phyloP scores from a whole-genome alignment of 2,888 invertebrate species.

The Colletes collaris region DNA sequence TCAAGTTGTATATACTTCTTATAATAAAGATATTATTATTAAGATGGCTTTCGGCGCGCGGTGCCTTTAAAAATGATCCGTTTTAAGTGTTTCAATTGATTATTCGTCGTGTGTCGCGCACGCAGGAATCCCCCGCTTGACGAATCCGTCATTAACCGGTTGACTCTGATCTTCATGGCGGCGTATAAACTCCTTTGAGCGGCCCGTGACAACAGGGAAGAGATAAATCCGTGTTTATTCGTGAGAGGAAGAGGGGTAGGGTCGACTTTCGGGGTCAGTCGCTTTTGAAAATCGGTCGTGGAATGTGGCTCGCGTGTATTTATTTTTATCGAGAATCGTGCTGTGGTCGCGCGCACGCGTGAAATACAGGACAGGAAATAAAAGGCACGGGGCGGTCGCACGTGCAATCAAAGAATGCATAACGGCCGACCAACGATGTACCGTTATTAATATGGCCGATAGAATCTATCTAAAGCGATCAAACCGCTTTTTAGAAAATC shows the following conservation, averaged over 20 bases:
- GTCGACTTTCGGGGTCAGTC: conserved; percentile 40
- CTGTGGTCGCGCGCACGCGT: neutral
- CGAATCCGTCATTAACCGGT: neutral
- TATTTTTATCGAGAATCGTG: conserved; percentile 34
- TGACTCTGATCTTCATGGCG: conserved; percentile 13
- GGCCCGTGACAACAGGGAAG: conserved; percentile 7
- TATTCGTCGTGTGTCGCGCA: too few species aligned
- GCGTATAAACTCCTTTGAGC: conserved; percentile 31
- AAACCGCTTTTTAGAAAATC: too few species aligned
- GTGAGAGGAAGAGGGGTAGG: neutral
- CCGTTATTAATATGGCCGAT: conserved; percentile 22
- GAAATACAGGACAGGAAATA: conserved; percentile 33
- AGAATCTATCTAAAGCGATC: too few species aligned
- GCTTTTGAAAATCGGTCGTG: conserved; percentile 43
- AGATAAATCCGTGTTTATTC: conserved; percentile 42
- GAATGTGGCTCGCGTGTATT: conserved; percentile 32
- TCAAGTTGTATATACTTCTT: too few species aligned
- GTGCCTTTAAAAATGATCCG: too few species aligned
- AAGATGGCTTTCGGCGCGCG: too few species aligned
- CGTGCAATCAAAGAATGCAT: conserved; percentile 45
- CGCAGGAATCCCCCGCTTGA: neutral
- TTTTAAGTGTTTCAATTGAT: too few species aligned
- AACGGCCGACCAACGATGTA: conserved; percentile 33
- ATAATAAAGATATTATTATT: too few species aligned
- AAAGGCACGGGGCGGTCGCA: conserved; percentile 26